A percentile compares a stretch with the other conserved stretches of the same genome.
Evolutionary conservation across 2,113 vertebrate genomes (phyloP).

Genomic region (Chrysochloris asiatica): DNA sequence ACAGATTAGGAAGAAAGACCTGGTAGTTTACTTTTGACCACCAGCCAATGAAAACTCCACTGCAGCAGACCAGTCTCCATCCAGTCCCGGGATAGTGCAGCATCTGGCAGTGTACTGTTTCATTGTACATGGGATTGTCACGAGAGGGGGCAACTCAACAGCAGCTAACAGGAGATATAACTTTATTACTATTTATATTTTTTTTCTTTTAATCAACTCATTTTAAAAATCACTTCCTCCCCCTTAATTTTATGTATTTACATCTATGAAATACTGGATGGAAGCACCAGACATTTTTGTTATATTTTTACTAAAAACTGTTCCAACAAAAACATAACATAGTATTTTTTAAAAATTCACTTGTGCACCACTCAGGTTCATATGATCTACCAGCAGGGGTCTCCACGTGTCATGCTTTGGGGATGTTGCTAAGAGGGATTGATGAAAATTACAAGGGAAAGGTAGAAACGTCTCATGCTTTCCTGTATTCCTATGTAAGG

Average conservation of each 20-base stretch:
- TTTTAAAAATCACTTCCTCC: background rate
- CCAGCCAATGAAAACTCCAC: too few species aligned
- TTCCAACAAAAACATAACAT: background rate
- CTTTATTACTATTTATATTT: too few species aligned
- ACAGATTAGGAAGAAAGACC: background rate
- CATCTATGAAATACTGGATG: background rate
- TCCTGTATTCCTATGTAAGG: background rate
- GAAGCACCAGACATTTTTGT: background rate
- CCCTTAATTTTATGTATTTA: background rate
- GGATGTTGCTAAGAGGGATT: background rate
- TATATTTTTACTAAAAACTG: background rate
- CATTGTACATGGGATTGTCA: background rate
- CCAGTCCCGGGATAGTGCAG: background rate
- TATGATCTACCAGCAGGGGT: background rate
- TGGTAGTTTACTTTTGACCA: background rate
- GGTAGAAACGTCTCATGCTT: background rate
- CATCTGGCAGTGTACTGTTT: background rate
- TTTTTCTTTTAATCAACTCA: too few species aligned
- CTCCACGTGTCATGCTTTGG: background rate
- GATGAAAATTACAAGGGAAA: background rate
- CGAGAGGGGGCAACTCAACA: background rate
- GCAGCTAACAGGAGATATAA: background rate
- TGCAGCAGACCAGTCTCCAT: background rate
- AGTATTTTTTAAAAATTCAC: background rate
- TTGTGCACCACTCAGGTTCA: background rate